Evolutionary conservation across 2,797 vertebrate species (phyloP).

Genomic region (Enteromius treurensis): DNA sequence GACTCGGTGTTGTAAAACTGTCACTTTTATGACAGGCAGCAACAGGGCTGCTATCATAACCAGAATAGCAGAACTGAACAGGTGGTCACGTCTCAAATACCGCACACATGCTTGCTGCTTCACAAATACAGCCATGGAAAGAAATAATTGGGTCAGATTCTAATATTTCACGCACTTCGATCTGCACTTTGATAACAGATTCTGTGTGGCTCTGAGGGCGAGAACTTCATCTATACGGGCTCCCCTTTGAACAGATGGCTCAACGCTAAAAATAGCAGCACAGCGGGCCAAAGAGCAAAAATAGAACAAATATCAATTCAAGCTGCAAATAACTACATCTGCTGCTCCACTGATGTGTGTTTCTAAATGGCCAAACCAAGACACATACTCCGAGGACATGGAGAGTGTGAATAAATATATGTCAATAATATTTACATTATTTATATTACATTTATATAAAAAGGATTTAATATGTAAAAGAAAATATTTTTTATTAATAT

Average conservation of each 20-base stretch:
- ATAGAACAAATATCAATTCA: background rate
- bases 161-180: conserved; percentile 33
- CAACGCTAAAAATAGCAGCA: conserved; percentile 36
- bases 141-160: background rate
- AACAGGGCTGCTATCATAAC: background rate
- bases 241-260: conserved; percentile 28
- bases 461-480: no score
- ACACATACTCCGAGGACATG: no score
- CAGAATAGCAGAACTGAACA: conserved; percentile 13
- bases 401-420: no score
- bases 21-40: background rate
- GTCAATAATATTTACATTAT: no score
- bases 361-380: background rate
- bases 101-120: background rate
- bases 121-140: background rate
- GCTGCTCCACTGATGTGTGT: no score
- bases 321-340: background rate
- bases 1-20: background rate
- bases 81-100: conserved; percentile 1
- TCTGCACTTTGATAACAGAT: conserved; percentile 17
- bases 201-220: background rate
- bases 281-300: background rate
- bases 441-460: background rate
- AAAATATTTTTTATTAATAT: background rate
- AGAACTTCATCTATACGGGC: background rate